Base-by-base conservation (phyloP, 2,888 invertebrate species). In the Eupithecia insigniata region DNA sequence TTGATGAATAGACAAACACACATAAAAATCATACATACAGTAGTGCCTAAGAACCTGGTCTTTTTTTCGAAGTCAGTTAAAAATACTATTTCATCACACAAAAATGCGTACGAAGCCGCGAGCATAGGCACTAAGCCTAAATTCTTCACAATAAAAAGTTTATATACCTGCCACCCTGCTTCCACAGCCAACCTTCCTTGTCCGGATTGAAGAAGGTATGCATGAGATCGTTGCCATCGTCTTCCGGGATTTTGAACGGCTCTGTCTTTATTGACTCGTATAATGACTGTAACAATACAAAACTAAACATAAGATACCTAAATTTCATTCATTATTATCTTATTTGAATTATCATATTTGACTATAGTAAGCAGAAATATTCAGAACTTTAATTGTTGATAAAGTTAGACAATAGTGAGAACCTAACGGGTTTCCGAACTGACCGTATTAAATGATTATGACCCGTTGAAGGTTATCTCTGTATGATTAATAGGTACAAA, bases 201-300 rank as follows among this genome's bases (percentile, higher is more conserved):
- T 99, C 99, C 1, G 99, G 99, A 92, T 99, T 99, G 95, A 99
- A 99, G 96, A 99, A 99, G 58, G 99, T 99, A 92, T 99, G 99
- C 99, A 99, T 99, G 88, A 99, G 95, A 94, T 99, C 99, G 94
- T 99, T 99, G 74, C 99, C 99, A 95, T 99, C 99, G 94, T 99
- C 99, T 92, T 99, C 99, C 10, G 99, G 99, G 86, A 99, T 99
- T 94, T 99, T 99, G 94, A 99, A 99, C 55, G 99, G 99, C 93
- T 99, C 99, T 79, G 99, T 99, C 95, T 99, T 98, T 93, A 99
- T 99, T 89, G 98, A 99, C 91, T 99, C 99, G 95, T 99, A 99
- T 83, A 98, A 92, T 87, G 98, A 98, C 98, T 98, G 95, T n/a
- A 95, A 78, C 32, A 32, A 32, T 22, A 18, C 60, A 62, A 32